A percentile compares a stretch with the other conserved stretches of the same genome.
Evolutionary conservation across 2,113 vertebrate genomes (phyloP).

Genomic region (Drymodes brunneopygia): DNA sequence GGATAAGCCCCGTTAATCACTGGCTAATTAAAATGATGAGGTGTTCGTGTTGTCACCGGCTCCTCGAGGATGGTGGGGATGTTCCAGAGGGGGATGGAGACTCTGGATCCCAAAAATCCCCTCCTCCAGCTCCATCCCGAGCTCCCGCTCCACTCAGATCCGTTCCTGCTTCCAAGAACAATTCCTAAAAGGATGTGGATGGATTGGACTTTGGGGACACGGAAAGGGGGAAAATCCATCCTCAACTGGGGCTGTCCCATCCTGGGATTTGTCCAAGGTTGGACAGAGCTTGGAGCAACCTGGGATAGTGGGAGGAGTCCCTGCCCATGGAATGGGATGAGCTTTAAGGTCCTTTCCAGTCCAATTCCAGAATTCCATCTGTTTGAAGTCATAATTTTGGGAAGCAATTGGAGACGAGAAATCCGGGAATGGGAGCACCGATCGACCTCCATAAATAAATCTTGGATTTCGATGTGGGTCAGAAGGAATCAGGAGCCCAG

Average conservation of each 20-base stretch:
- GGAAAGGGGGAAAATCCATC: neutral
- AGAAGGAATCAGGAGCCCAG: accelerated
- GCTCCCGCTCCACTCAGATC: accelerated
- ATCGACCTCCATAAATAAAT: neutral
- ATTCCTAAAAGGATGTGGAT: neutral
- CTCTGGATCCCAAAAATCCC: neutral
- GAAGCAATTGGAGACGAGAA: too few species aligned
- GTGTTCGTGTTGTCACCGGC: neutral
- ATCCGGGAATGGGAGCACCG: accelerated
- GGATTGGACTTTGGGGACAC: accelerated
- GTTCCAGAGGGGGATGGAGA: neutral
- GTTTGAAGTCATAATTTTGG: neutral
- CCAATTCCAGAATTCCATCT: neutral
- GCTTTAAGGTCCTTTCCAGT: neutral
- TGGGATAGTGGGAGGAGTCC: neutral
- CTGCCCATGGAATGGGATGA: neutral
- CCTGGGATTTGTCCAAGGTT: neutral
- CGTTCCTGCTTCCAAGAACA: accelerated
- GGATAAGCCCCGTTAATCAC: constrained; percentile 7
- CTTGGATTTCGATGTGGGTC: neutral
- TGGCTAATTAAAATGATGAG: constrained; percentile 42
- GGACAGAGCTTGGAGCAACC: accelerated
- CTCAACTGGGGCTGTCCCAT: neutral
- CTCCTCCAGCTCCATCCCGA: accelerated
- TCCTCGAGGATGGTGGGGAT: neutral